Base-by-base conservation (phyloP, 1,140 invertebrate species). In the Drosophila orena region DNA sequence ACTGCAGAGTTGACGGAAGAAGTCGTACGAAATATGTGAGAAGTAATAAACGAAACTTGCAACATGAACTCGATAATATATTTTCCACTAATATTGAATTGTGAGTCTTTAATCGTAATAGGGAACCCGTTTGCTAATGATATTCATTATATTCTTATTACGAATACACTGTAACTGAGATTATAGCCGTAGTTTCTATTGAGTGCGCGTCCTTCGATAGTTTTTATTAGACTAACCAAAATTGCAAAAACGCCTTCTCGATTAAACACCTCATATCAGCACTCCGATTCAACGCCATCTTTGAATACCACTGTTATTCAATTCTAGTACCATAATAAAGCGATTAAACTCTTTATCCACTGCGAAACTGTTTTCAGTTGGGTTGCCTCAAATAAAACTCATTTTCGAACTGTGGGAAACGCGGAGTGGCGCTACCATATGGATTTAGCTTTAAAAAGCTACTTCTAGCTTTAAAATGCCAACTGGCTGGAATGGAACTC, bases 291-390 rank as follows among this genome's bases (percentile, higher is more conserved):
- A 64, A 70, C 40, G 73, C 61, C 53, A 69, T 81, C 46, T 77
- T 76, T 46, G 43, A 85, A 65, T 58, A 85, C 73, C 73, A 84
- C 47, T 79, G 84, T 89, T 89, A 83, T 79, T 89, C 53, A 72
- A 79, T 52, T 68, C 44, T 75, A 88, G 66, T 55, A 55, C 70
- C 64, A 62, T 79, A 74, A 79, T 81, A 75, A 70, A 56, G 43
- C 55, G 72, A 78, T 61, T 70, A 62, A 75, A 78, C 40, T 24
- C 43, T 12, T 8, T 2, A 40, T 3, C 20, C 5, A 2, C 1
- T 30, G 35, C 5, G 1, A 20, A 30, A 7, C 24, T 37, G 0
- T 3, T 37, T 65, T 64, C 4, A 27, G 59, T 40, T 11, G 20
- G 34, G 30, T 24, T 42, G 43, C 24, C 30, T 30, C 1, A 8